Conservation (phyloP, 92 coral and sea anemone species). For the Virgularia gustaviana region DNA sequence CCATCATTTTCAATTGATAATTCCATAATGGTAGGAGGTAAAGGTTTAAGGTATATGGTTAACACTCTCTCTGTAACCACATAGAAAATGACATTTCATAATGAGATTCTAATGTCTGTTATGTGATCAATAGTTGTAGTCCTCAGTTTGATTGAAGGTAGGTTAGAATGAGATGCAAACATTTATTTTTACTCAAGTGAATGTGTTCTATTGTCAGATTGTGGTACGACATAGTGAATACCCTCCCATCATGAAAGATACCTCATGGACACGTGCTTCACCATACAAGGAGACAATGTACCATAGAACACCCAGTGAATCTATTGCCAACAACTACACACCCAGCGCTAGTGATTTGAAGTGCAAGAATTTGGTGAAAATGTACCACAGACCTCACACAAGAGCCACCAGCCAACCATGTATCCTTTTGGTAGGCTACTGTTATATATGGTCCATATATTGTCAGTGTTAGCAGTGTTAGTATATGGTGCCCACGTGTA, state of each 20-base stretch:
- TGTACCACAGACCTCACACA: constrained; percentile 69
- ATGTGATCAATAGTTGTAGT: too few relatives aligned
- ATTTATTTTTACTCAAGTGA: too few relatives aligned
- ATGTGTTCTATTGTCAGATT: constrained; percentile 74
- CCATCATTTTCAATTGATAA: too few relatives aligned
- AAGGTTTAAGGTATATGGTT: too few relatives aligned
- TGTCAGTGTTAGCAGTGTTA: too few relatives aligned
- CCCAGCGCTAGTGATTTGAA: constrained; percentile 82
- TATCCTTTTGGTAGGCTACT: not conserved
- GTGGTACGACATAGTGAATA: constrained; percentile 94
- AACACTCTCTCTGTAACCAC: too few relatives aligned
- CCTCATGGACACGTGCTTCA: constrained; percentile 95
- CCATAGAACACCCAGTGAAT: constrained; percentile 99
- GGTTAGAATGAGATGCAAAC: too few relatives aligned
- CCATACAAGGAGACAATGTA: constrained; percentile 93
- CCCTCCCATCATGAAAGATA: constrained; percentile 98
- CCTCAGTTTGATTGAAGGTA: too few relatives aligned
- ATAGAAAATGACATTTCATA: too few relatives aligned
- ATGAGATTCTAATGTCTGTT: too few relatives aligned
- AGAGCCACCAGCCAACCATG: constrained; percentile 48
- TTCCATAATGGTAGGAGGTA: too few relatives aligned
- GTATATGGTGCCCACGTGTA: too few relatives aligned
- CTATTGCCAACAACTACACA: constrained; percentile 95
- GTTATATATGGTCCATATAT: not conserved
- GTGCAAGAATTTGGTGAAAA: constrained; percentile 66